phyloP scores from a whole-genome alignment of 1,140 invertebrate species.

The Aphaenogaster floridana region DNA sequence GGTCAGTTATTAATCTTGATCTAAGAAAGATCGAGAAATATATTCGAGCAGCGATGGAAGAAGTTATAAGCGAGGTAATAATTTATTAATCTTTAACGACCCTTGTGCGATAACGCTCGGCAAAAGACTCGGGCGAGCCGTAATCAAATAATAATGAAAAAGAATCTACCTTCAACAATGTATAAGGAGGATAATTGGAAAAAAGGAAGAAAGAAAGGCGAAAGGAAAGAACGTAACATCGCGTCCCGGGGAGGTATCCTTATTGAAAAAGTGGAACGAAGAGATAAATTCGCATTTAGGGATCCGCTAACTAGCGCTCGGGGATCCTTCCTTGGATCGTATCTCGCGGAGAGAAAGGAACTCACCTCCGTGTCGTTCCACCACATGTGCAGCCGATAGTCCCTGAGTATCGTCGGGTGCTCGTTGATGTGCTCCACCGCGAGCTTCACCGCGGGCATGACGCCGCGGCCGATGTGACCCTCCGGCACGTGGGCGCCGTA shows the following conservation, averaged over 20 bases:
- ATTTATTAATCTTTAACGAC: constrained; percentile 21
- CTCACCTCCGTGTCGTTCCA: constrained; percentile 98
- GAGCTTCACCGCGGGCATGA: constrained; percentile 97
- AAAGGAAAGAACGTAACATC: not conserved
- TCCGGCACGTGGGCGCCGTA: constrained; percentile 91
- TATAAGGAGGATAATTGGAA: constrained; percentile 7
- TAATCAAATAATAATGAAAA: constrained; percentile 32
- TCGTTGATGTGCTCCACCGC: constrained; percentile 97
- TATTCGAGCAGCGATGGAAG: not conserved
- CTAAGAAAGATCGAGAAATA: not conserved
- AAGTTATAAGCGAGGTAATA: constrained; percentile 2
- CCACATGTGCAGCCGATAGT: constrained; percentile 96
- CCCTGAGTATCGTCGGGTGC: constrained; percentile 92
- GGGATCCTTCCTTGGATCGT: not conserved
- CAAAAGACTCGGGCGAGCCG: constrained; percentile 6
- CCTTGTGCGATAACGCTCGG: not conserved
- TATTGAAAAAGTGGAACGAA: constrained; percentile 1
- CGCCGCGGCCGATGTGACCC: constrained; percentile 92
- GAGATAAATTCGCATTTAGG: constrained; percentile 19
- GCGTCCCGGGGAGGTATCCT: not conserved
- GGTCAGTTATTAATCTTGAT: constrained; percentile 5
- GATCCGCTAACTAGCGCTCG: not conserved
- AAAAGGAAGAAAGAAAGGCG: not conserved
- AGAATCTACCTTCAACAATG: constrained; percentile 2
- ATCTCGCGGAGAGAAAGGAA: not conserved